Evolutionary conservation across 2,888 invertebrate species (phyloP), one percentile per base, ranked within the genome.

Genomic region (Rhimphoctona megacephalus): DNA sequence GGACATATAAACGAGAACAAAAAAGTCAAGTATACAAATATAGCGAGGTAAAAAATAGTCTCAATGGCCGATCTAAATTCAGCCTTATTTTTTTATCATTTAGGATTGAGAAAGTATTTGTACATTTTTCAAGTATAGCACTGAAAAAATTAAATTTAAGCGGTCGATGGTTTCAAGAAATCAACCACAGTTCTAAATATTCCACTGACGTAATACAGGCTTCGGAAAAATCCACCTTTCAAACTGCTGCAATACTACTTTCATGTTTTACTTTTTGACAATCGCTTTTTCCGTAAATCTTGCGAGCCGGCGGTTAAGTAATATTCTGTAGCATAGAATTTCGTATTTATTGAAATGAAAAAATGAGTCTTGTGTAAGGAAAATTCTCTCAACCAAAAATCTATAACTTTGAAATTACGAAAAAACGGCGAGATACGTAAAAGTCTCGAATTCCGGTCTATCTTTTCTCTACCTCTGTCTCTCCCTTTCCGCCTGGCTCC

Each of bases 381-480:
- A 72, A 72, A 33, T 33, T 52, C n/a, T 33, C 30, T 33, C 11
- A 57, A 39, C 52, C 36, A 25, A 39, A 39, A 57, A 54, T 57
- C 19, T 4, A 22, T 8, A 25, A 39, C 25, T 39, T 57, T 17
- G 74, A 43, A 22, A 74, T 43, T 19, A 1, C 3, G 39, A n/a
- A 22, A 8, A 74, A 39, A 57, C 17, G 39, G 36, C 25, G 19
- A 19, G 8, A 49, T 14, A 57, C 25, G 25, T 25, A 14, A 61
- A 74, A 74, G 25, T 25, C 61, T 74, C 54, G 19, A 74, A 39
- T 61, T 61, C 74, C 25, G 14, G 5, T 43, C 33, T 52, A 52
- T 36, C 19, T 52, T 19, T n/a, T 2, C 19, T 22, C 7, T 6
- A 17, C 9, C 30, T 36, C 36, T 54, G 52, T 36, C 36, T 54